Evolutionary conservation across 1,140 invertebrate species (phyloP).

Genomic region (Bombus turneri): DNA sequence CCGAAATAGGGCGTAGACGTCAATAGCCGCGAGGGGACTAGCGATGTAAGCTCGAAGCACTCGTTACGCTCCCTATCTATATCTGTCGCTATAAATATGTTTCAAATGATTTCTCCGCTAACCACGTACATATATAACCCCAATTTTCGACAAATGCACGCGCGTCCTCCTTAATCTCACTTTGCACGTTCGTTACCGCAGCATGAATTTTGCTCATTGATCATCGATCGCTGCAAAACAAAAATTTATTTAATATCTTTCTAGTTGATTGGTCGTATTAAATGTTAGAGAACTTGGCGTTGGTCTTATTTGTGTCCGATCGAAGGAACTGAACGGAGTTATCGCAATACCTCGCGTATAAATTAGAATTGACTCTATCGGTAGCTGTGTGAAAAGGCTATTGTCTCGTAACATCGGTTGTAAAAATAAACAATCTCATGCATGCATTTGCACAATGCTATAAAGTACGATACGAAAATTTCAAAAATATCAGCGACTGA

Average conservation of each 20-base stretch:
- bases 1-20: slow-evolving; percentile 1
- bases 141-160: slow-evolving; percentile 11
- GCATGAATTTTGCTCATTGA: not conserved
- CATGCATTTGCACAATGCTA: too few relatives aligned
- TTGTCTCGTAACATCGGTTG: not conserved
- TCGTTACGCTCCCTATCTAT: slow-evolving; percentile 27
- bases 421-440: not conserved
- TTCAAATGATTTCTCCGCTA: slow-evolving; percentile 18
- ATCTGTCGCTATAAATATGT: slow-evolving; percentile 12
- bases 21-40: not conserved
- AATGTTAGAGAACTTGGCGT: not conserved
- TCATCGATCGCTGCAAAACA: not conserved
- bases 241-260: not conserved
- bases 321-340: too few relatives aligned
- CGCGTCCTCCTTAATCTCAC: slow-evolving; percentile 13
- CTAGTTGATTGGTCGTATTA: not conserved
- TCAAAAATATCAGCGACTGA: not conserved
- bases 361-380: too few relatives aligned
- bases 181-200: slow-evolving; percentile 5
- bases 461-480: not conserved
- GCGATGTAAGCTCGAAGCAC: not conserved
- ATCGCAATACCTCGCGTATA: too few relatives aligned
- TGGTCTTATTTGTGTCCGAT: too few relatives aligned
- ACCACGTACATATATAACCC: slow-evolving; percentile 8
- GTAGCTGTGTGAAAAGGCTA: not conserved